phyloP scores from a whole-genome alignment of 2,113 vertebrate species.

The Caretta caretta region DNA sequence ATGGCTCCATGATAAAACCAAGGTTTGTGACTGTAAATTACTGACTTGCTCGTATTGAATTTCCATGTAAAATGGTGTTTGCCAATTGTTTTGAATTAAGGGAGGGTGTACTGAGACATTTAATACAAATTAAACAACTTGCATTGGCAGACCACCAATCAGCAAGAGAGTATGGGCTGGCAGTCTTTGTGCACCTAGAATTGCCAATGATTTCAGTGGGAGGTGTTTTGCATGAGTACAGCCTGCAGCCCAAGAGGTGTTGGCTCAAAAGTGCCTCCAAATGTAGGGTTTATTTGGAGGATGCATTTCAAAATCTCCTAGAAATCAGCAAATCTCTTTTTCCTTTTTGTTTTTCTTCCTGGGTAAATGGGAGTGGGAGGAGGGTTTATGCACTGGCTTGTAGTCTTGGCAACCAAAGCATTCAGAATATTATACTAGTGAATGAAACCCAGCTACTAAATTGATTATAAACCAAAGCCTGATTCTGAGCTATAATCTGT shows the following conservation, averaged over 20 bases:
- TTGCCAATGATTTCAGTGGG: not conserved
- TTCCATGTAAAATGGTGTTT: not conserved
- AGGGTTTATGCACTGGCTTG: slow-evolving; percentile 47
- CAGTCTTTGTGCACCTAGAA: not conserved
- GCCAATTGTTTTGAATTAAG: not conserved
- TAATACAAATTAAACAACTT: not conserved
- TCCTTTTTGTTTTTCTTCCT: slow-evolving; percentile 56
- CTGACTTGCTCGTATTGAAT: fast-evolving
- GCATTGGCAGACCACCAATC: not conserved
- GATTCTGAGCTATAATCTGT: not conserved
- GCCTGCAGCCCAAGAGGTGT: fast-evolving
- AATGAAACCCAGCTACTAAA: slow-evolving; percentile 59
- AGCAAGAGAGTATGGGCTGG: not conserved
- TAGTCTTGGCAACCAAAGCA: slow-evolving; percentile 60
- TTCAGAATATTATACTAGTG: slow-evolving; percentile 16
- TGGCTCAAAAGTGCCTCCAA: not conserved
- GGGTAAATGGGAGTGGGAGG: slow-evolving; percentile 64
- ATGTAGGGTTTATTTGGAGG: not conserved
- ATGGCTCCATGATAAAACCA: not conserved
- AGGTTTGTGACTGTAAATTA: fast-evolving
- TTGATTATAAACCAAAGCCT: not conserved
- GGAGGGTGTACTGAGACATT: not conserved
- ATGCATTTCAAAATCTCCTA: slow-evolving; percentile 19
- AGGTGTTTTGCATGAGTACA: not conserved
- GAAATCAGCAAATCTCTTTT: slow-evolving; percentile 41